Evolutionary conservation across 2,888 invertebrate genomes (phyloP).

Genomic region (Macrophya annulata): DNA sequence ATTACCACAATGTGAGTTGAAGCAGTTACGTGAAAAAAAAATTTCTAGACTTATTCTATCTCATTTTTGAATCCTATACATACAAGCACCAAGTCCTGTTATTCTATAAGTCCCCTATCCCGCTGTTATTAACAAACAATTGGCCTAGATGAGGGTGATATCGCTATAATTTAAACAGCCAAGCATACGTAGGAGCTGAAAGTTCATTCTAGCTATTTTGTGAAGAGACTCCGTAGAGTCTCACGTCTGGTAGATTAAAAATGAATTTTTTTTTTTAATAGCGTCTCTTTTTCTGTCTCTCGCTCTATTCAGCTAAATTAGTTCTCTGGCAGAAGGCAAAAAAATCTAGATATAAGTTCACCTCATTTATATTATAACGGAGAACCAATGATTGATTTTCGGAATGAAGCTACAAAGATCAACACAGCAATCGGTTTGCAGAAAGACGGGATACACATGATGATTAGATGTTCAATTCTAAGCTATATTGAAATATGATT

Average conservation of each 20-base stretch:
- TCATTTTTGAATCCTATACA: not conserved
- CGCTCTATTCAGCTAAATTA: not conserved
- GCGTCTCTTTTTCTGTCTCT: not conserved
- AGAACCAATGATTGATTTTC: not conserved
- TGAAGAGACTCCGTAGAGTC: not conserved
- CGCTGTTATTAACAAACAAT: constrained; percentile 72
- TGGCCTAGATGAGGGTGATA: constrained; percentile 71
- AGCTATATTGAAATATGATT: not conserved
- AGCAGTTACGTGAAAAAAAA: not conserved
- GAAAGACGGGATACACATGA: no score
- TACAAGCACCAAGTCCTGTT: constrained; percentile 16
- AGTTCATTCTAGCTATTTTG: constrained; percentile 17
- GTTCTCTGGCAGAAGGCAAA: not conserved
- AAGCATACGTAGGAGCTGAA: not conserved
- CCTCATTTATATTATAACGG: not conserved
- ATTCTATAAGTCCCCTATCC: constrained; percentile 70
- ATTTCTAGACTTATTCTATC: not conserved
- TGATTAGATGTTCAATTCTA: not conserved
- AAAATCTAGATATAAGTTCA: not conserved
- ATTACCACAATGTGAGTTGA: not conserved
- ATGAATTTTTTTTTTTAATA: not conserved
- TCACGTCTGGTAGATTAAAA: not conserved
- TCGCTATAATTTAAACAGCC: constrained; percentile 43
- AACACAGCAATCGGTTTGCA: no score
- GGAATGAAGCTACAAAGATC: not conserved